Conservation (phyloP, 2,888 invertebrate species). For the Stenichneumon culpator region DNA sequence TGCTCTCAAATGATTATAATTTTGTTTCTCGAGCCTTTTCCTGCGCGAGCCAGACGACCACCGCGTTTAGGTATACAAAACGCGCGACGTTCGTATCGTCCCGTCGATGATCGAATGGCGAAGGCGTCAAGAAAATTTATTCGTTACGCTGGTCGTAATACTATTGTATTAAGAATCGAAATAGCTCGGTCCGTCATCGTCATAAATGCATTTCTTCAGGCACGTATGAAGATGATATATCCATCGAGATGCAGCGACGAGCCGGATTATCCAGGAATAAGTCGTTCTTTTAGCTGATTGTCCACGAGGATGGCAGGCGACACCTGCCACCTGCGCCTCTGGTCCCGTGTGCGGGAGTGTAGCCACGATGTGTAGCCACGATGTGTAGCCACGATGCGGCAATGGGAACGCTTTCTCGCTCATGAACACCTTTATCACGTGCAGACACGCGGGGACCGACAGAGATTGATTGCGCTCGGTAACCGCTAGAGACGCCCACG, state of each 20-base stretch:
- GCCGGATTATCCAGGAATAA: constrained; percentile 30
- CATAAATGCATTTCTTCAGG: not conserved
- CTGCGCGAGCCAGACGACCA: too few relatives aligned
- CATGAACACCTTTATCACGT: constrained; percentile 72
- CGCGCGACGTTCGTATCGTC: too few relatives aligned
- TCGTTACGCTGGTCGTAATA: too few relatives aligned
- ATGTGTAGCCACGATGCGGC: not conserved
- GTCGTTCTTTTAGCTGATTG: constrained; percentile 42
- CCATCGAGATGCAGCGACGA: constrained; percentile 20
- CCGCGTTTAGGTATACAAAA: too few relatives aligned
- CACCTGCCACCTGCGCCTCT: constrained; percentile 57
- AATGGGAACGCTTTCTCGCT: constrained; percentile 57
- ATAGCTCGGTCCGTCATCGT: not conserved
- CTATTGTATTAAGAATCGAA: not conserved
- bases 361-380: too few relatives aligned
- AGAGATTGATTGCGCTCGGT: constrained; percentile 68
- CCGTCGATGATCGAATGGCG: too few relatives aligned
- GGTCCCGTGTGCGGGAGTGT: not conserved
- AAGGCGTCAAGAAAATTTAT: too few relatives aligned
- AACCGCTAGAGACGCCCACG: constrained; percentile 65
- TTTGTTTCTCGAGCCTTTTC: too few relatives aligned
- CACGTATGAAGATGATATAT: not conserved
- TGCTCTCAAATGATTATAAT: too few relatives aligned
- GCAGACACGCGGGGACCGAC: constrained; percentile 63
- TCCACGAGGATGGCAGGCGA: constrained; percentile 49